Evolutionary conservation across 2,113 vertebrate genomes (phyloP), one percentile per base, ranked within the genome.

Genomic region (Peromyscus polionotus): DNA sequence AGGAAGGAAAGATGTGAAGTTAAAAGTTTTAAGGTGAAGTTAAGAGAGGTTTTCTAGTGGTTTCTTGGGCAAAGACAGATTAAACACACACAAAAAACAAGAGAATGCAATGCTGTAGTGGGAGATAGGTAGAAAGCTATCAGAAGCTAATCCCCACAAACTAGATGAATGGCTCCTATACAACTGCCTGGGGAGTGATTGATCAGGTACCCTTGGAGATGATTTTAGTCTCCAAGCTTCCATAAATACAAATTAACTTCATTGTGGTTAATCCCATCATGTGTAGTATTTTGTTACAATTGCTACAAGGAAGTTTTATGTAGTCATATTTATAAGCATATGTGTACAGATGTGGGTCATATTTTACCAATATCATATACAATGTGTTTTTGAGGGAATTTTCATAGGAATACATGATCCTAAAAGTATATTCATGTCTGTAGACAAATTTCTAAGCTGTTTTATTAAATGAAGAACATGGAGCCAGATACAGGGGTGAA

Each of bases 151-250:
- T 36, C 42, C 9, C 0, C 0, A 7, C 39, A 26, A 36, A 3
- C 42, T 63, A 4, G 3, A 75, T 75, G 10, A 86, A 51, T 13
- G 17, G 12, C 31, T 67, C 6, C 1, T 13, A 51, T 9, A 65
- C 1, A 10, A 36, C 1, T 6, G 48, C 13, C 13, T 26, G 13
- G 48, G 36, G 5, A 26, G 24, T 2, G 51, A 1, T 57, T 48
- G 31, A 13, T 0, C 8, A 10, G 59, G 28, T 24, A 2, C 51
- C 16, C 57, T 9, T 26, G 2, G 54, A 19, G 16, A 0, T 61
- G 9, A 68, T 42, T 89, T 92, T 63, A 33, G 48, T 57, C 19
- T 14, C 54, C 4, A n/a, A 87, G 12, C 5, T 19, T 86, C 9
- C 7, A 51, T 11, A 88, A 61, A 24, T 73, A 36, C 24, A 10